Percentiles rank a stretch among this genome's conserved stretches.
phyloP scores from a whole-genome alignment of 2,888 invertebrate species.

The Drosophila sordidula region DNA sequence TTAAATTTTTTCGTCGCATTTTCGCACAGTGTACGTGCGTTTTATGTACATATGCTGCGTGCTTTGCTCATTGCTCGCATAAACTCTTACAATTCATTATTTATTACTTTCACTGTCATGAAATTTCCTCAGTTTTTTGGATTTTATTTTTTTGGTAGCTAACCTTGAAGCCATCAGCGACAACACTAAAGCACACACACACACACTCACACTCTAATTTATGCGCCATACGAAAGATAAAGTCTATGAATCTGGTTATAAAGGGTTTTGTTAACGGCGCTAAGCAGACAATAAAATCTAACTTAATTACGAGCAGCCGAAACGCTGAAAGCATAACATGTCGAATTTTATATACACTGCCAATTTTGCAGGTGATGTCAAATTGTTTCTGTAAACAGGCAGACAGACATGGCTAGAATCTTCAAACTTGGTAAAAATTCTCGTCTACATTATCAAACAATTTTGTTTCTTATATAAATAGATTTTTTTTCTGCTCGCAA shows the following conservation, averaged over 20 bases:
- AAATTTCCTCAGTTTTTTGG: slow-evolving; percentile 67
- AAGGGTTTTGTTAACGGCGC: slow-evolving; percentile 60
- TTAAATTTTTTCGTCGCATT: neutral
- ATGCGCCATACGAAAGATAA: slow-evolving; percentile 27
- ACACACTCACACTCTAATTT: neutral
- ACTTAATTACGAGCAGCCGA: slow-evolving; percentile 48
- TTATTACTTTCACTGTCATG: slow-evolving; percentile 74
- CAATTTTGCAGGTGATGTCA: neutral
- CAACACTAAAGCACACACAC: slow-evolving; percentile 10
- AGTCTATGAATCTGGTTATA: slow-evolving; percentile 33
- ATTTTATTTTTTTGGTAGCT: slow-evolving; percentile 42
- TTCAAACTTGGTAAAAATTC: too few species aligned
- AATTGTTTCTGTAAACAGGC: too few species aligned
- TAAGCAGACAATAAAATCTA: slow-evolving; percentile 55
- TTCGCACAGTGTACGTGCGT: slow-evolving; percentile 14
- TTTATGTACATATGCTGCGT: slow-evolving; percentile 56
- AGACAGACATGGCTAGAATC: too few species aligned
- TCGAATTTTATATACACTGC: slow-evolving; percentile 2
- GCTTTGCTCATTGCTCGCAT: slow-evolving; percentile 65
- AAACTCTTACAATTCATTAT: slow-evolving; percentile 75
- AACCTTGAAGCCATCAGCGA: slow-evolving; percentile 67
- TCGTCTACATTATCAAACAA: too few species aligned
- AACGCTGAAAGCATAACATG: neutral
- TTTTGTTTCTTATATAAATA: too few species aligned
- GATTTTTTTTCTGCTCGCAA: too few species aligned